Base-by-base conservation (phyloP, 2,797 vertebrate genomes). In the Gambusia yucatana region DNA sequence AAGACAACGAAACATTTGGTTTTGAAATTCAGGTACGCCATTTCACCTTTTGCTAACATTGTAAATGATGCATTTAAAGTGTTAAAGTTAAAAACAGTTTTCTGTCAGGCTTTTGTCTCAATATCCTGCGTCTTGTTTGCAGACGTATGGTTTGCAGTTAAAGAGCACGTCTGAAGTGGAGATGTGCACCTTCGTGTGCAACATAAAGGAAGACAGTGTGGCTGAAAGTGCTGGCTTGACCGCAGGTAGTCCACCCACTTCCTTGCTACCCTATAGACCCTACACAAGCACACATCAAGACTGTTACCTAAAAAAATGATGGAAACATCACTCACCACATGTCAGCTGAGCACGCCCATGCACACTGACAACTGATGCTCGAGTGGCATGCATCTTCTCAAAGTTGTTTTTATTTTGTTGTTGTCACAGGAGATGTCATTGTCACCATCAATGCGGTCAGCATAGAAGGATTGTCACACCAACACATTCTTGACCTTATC, bases 1-100 rank as follows among this genome's bases (percentile, higher is more conserved):
- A 97, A 85, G 97, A 99, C 84, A 99, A 97, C 86, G 97, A 97
- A 92, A 93, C 93, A 0, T 99, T 97, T 92, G 98, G 98, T 77
- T 99, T 99, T 96, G 98, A 99, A 93, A 97, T 99, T 92, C 97
- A 99, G 97, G 98, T 99, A 87, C n/a, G 72, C 22, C 10, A 9
- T 14, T n/a, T 33, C 22, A 48, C 11, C 36, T 77, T 63, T 82
- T 28, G 4, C 14, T 7, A 33, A 71, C 9, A 44, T 69, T 25
- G 16, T 39, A 52, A 16, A 55, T 50, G 0, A 74, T 47, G 17
- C 4, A 52, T 20, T 3, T 36, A 5, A 69, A 20, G 41, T 28
- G 14, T 28, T 46, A 1, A 70, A 28, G 6, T 17, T 25, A 43
- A 41, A 69, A 25, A 2, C 22, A 11, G 41, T 46, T 70, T 70